Evolutionary conservation across 2,888 invertebrate genomes (phyloP), one percentile per base, ranked within the genome.

Genomic region (Petrophora chlorosata): DNA sequence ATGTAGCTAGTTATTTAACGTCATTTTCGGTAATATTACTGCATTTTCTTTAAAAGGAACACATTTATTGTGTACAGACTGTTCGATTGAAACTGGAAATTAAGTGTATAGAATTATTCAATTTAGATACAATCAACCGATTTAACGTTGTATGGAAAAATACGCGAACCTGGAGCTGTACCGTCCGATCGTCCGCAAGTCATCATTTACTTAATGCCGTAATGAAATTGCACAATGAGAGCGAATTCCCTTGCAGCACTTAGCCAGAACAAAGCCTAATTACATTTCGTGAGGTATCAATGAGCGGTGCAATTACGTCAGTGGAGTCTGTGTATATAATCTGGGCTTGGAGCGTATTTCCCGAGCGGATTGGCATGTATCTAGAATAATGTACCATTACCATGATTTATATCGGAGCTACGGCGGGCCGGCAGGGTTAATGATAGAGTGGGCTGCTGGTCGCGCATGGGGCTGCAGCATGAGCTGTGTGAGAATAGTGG

Each of bases 361-460:
- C 82, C 82, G 79, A 77, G 81, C 79, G 80, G 83, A 82, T 84
- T 80, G 73, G 74, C 76, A 78, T 79, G 79, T 79, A 78, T 81
- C 85, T 77, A 80, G 82, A 83, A 85, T 87, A 85, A 88, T 88
- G 76, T 86, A 81, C 85, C 81, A 88, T 89, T 88, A 88, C 77
- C 81, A 80, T 86, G 89, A 87, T 88, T 88, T 87, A 88, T 88
- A 85, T 85, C 80, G 73, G 73, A 76, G 71, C 79, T 79, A 85
- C 84, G 81, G 79, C 75, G 71, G 82, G 70, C 73, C 75, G 70
- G 78, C 71, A 73, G 73, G 75, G 73, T 79, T 88, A 88, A 88
- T 87, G 84, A 86, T 79, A 82, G 85, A 64, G 71, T 65, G 66
- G 60, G 65, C 74, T 68, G 70, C 74, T 68, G 70, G 78, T 70